A percentile compares a stretch with the other conserved stretches of the same genome.
These are phyloP conservation scores for Psilopogon haemacephalus DNA, from an alignment of 2,113 vertebrate species.

Conservation along the genomic window DNA sequence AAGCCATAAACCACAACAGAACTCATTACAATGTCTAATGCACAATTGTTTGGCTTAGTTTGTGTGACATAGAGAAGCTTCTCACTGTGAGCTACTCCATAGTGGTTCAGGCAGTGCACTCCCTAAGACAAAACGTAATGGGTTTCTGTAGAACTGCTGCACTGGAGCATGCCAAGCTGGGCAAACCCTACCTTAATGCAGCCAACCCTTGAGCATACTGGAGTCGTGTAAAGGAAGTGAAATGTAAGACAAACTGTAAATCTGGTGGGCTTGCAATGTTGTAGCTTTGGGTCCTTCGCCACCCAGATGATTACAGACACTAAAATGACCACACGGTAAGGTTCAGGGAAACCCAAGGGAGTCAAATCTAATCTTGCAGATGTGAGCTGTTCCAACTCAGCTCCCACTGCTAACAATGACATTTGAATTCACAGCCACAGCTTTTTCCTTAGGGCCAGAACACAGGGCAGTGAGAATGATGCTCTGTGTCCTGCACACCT, in stretches of 20 bases:
- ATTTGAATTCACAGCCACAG: background rate
- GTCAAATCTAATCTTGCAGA: background rate
- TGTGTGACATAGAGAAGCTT: background rate
- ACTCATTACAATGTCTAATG: background rate
- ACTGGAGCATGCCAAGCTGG: background rate
- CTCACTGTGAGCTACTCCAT: background rate
- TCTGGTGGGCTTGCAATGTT: background rate
- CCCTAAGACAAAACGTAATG: background rate
- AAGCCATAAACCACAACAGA: background rate
- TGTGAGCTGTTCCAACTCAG: background rate
- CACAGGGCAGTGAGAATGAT: background rate
- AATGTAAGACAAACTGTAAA: background rate
- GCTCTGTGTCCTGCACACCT: background rate
- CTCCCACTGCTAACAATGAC: background rate
- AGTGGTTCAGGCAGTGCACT: background rate
- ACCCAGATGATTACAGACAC: background rate
- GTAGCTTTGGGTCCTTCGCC: background rate
- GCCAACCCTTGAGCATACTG: background rate
- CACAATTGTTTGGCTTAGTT: background rate
- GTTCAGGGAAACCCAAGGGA: background rate
- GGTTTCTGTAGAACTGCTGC: background rate
- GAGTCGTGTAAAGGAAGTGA: no score
- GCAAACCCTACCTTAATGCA: background rate
- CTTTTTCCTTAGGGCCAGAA: background rate
- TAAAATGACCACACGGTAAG: background rate